Evolutionary conservation across 2,888 invertebrate species (phyloP).

Genomic region (Troides oblongomaculatus): DNA sequence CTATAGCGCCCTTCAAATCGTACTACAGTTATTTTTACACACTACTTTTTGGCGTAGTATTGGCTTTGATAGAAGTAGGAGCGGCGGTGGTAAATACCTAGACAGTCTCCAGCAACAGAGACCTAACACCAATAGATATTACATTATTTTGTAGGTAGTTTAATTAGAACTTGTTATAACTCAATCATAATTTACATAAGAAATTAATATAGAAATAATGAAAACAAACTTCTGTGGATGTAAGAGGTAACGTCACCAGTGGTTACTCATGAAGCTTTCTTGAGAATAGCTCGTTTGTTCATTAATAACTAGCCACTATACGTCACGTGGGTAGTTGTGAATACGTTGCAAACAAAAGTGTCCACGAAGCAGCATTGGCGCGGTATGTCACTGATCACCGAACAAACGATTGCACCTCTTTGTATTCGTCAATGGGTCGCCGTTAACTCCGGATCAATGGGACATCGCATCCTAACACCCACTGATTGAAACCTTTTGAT

Average conservation of each 20-base stretch:
- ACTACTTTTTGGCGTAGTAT: too few relatives aligned
- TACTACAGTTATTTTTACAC: too few relatives aligned
- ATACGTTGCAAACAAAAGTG: conserved; percentile 44
- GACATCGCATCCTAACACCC: conserved; percentile 57
- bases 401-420: conserved; percentile 68
- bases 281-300: not conserved
- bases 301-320: conserved; percentile 28
- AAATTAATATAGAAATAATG: too few relatives aligned
- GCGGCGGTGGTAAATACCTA: too few relatives aligned
- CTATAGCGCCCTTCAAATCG: too few relatives aligned
- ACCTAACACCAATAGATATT: too few relatives aligned
- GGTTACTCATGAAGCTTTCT: not conserved
- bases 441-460: conserved; percentile 72
- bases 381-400: conserved; percentile 68
- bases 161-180: too few relatives aligned
- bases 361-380: conserved; percentile 56
- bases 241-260: not conserved
- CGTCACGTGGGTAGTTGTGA: conserved; percentile 32
- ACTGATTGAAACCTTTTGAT: conserved; percentile 45
- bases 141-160: too few relatives aligned
- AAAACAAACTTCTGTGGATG: too few relatives aligned
- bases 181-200: too few relatives aligned
- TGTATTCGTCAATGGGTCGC: conserved; percentile 73
- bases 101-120: too few relatives aligned
- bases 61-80: too few relatives aligned